Evolutionary conservation across 2,888 invertebrate genomes (phyloP).

Genomic region (Hybos culiciformis): DNA sequence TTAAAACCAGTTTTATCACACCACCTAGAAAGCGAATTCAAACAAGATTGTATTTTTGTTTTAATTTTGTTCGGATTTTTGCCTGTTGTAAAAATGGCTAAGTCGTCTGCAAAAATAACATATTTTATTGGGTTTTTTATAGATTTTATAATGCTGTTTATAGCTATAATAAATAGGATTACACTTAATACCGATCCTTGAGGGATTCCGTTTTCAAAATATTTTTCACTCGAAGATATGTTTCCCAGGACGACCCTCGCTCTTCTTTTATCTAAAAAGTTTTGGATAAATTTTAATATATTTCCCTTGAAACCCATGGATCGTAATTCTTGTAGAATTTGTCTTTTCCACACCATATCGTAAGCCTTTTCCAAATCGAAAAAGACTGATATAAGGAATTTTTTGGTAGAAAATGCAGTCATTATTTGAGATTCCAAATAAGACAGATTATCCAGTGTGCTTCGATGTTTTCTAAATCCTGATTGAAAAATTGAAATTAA

Average conservation of each 20-base stretch:
- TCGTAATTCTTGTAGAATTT: background rate
- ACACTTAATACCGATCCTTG: constrained; percentile 4
- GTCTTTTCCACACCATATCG: background rate
- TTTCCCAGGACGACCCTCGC: background rate
- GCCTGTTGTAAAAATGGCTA: background rate
- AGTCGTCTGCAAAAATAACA: constrained; percentile 3
- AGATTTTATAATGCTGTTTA: constrained; percentile 2
- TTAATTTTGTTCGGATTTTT: background rate
- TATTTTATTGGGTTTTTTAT: background rate
- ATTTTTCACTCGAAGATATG: background rate
- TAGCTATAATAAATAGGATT: background rate
- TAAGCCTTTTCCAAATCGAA: background rate
- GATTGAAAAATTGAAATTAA: background rate
- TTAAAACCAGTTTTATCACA: constrained; percentile 1
- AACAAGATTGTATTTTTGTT: background rate
- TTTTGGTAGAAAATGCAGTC: too few relatives aligned
- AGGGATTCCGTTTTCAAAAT: constrained; percentile 1
- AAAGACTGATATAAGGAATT: background rate
- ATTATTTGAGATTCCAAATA: too few relatives aligned
- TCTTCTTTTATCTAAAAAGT: background rate
- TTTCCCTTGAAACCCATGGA: background rate
- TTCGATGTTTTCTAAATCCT: background rate
- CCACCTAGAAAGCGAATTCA: background rate
- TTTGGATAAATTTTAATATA: background rate
- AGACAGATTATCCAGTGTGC: too few relatives aligned